Evolutionary conservation across 2,113 vertebrate genomes (phyloP).

Genomic region (Saguinus imperator): DNA sequence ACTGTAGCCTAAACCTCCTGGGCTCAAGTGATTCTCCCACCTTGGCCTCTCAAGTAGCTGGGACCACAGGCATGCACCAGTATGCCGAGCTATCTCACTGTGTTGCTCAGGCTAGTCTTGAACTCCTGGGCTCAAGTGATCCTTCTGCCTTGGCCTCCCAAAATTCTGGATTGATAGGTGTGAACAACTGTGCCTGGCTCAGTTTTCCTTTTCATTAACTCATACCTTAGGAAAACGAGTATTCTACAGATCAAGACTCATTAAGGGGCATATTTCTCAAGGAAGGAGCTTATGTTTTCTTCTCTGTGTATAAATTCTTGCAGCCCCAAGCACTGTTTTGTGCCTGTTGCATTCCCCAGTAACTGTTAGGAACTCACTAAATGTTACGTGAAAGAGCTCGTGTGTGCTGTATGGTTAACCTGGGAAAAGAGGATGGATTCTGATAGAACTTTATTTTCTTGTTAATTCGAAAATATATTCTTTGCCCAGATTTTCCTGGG

Average conservation of each 20-base stretch:
- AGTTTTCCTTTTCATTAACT: not conserved
- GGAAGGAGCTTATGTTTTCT: not conserved
- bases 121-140: too few species aligned
- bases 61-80: too few species aligned
- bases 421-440: not conserved
- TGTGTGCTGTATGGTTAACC: not conserved
- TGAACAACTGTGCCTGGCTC: too few species aligned
- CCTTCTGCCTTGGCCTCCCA: too few species aligned
- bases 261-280: not conserved
- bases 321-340: rapidly evolving
- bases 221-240: not conserved
- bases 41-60: too few species aligned
- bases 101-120: too few species aligned
- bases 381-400: not conserved
- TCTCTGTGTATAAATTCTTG: not conserved
- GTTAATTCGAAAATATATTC: not conserved
- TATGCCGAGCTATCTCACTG: too few species aligned
- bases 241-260: not conserved
- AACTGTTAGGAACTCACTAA: not conserved
- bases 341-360: not conserved
- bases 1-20: too few species aligned
- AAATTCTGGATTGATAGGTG: too few species aligned
- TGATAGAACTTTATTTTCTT: not conserved
- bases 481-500: not conserved
- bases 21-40: too few species aligned